Conservation (phyloP, 35 echinoderm and acorn worm species). For the Apostichopus parvimensis region DNA sequence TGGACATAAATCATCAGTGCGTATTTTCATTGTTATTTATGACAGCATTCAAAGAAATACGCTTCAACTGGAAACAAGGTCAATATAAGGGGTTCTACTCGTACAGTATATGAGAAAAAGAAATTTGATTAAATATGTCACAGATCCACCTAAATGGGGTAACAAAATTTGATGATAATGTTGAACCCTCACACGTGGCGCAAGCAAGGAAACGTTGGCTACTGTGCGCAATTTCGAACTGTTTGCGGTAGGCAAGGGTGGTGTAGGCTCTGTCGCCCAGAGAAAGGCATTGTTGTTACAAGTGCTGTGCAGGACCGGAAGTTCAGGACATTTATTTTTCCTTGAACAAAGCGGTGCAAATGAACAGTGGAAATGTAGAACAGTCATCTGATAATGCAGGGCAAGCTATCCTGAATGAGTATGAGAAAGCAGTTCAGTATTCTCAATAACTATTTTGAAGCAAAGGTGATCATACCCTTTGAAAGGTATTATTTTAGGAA, state of each 20-base stretch:
- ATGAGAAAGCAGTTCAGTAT: no score
- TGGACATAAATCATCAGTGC: no score
- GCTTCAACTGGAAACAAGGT: slow-evolving; percentile 3
- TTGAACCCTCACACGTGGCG: background rate
- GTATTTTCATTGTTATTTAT: no score
- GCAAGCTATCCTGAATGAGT: no score
- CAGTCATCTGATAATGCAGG: no score
- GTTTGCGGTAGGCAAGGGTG: slow-evolving; percentile 45
- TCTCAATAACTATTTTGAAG: slow-evolving; percentile 56
- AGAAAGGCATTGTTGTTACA: slow-evolving; percentile 51
- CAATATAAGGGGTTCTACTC: background rate
- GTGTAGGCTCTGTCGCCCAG: slow-evolving; percentile 24
- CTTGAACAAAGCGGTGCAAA: slow-evolving; percentile 14
- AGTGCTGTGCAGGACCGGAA: slow-evolving; percentile 51
- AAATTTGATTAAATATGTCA: background rate
- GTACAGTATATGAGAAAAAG: background rate
- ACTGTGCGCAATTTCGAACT: slow-evolving; percentile 33
- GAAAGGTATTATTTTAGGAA: slow-evolving; percentile 62
- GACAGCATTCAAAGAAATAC: background rate
- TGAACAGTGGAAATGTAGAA: no score
- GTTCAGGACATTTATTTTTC: slow-evolving; percentile 80
- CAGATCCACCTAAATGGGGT: background rate
- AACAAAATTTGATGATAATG: slow-evolving; percentile 9
- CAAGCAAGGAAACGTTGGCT: slow-evolving; percentile 62
- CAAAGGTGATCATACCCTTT: slow-evolving; percentile 65